These are phyloP conservation scores for Zele albiditarsus DNA, from an alignment of 2,888 invertebrate species.

Conservation along the genomic window DNA sequence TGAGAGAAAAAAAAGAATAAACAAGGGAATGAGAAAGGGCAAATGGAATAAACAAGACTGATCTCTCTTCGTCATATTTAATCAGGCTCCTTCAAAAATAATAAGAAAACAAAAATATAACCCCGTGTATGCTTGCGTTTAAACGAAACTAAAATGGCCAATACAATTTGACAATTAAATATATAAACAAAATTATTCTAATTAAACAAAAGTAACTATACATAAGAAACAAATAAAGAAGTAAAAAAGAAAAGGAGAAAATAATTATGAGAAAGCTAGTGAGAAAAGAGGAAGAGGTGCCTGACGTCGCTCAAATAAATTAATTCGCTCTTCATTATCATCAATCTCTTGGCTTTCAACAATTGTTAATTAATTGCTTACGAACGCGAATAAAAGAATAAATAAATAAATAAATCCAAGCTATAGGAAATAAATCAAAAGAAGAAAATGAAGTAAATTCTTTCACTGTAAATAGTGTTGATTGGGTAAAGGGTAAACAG, in stretches of 20 bases:
- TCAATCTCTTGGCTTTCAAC: background rate
- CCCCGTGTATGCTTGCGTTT: too few relatives aligned
- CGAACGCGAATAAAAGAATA: background rate
- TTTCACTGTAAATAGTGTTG: conserved; percentile 11
- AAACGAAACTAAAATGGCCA: background rate
- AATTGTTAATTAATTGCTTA: background rate
- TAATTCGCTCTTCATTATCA: background rate
- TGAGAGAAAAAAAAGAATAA: conserved; percentile 34
- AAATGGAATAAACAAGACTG: conserved; percentile 45
- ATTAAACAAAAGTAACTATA: background rate
- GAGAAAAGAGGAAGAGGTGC: background rate
- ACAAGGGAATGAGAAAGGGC: too few relatives aligned
- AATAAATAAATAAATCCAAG: background rate
- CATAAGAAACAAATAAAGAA: background rate
- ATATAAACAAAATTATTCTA: background rate
- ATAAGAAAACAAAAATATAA: too few relatives aligned
- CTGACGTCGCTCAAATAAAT: conserved; percentile 4
- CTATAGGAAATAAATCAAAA: too few relatives aligned
- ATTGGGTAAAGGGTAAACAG: conserved; percentile 19
- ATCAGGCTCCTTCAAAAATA: too few relatives aligned
- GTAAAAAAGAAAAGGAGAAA: background rate
- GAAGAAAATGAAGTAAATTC: background rate
- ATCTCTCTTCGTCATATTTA: conserved; percentile 26
- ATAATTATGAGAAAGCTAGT: background rate
- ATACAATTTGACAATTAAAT: background rate